A percentile compares a stretch with the other conserved stretches of the same genome.
Evolutionary conservation across 2,888 invertebrate genomes (phyloP).

Genomic region (Caenorhabditis sp.): DNA sequence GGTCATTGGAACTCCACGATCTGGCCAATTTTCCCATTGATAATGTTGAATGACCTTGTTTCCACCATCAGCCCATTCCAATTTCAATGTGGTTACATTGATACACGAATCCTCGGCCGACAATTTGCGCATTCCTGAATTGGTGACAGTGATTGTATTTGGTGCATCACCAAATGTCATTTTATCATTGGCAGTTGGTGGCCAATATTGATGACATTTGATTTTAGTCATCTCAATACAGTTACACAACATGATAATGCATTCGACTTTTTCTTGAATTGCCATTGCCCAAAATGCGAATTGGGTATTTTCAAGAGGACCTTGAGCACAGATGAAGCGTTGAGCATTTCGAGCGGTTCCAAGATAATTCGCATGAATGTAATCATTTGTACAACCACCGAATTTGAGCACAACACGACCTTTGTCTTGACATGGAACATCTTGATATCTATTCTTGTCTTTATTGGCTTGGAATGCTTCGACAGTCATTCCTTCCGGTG

Average conservation of each 20-base stretch:
- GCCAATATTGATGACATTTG: conserved; percentile 45
- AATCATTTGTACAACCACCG: conserved; percentile 39
- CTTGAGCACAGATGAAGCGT: conserved; percentile 58
- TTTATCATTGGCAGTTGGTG: conserved; percentile 16
- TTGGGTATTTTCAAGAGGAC: conserved; percentile 42
- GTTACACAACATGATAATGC: conserved; percentile 55
- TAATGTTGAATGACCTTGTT: conserved; percentile 37
- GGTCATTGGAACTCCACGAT: conserved; percentile 42
- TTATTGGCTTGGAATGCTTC: conserved; percentile 48
- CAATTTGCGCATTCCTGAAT: conserved; percentile 10
- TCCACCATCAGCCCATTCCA: conserved; percentile 28
- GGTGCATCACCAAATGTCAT: conserved; percentile 33
- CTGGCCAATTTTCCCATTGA: conserved; percentile 59
- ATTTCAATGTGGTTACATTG: conserved; percentile 19
- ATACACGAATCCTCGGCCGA: conserved; percentile 26
- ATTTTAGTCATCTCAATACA: conserved; percentile 45
- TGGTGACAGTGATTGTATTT: conserved; percentile 21
- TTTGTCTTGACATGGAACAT: conserved; percentile 55
- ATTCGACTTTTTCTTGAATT: conserved; percentile 32
- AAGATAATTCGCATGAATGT: conserved; percentile 59
- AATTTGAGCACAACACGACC: conserved; percentile 43
- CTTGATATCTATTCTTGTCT: conserved; percentile 49
- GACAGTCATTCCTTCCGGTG: conserved; percentile 50
- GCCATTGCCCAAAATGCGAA: conserved; percentile 45
- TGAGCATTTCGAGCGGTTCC: conserved; percentile 35